These are phyloP conservation scores for Typhlichthys subterraneus DNA, from an alignment of 2,797 vertebrate species.

Conservation along the genomic window DNA sequence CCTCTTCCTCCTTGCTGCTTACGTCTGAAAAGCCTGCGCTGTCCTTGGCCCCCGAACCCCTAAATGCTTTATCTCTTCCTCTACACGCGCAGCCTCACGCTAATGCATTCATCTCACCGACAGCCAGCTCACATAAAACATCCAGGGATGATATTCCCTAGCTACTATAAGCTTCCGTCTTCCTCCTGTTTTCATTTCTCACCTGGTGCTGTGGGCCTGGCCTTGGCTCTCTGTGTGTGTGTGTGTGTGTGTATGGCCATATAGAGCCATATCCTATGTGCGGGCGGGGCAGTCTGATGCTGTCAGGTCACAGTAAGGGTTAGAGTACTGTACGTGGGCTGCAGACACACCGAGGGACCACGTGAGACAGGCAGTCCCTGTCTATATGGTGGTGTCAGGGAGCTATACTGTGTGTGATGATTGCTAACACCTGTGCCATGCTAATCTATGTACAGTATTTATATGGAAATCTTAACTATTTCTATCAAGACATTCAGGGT, in stretches of 20 bases:
- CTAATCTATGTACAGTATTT: no score
- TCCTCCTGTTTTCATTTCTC: conserved; percentile 25
- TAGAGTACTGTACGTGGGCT: conserved; percentile 51
- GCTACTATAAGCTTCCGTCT: background rate
- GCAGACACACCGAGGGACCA: conserved; percentile 38
- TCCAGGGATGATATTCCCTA: background rate
- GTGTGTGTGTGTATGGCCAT: conserved; percentile 52
- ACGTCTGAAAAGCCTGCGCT: background rate
- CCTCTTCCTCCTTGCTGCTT: background rate
- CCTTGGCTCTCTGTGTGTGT: conserved; percentile 30
- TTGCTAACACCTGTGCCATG: conserved; percentile 12
- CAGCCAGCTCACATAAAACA: background rate
- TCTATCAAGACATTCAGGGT: conserved; percentile 18
- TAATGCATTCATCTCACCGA: background rate
- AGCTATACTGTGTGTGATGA: conserved; percentile 15
- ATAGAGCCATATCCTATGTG: conserved; percentile 67
- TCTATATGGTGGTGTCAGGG: conserved; percentile 60
- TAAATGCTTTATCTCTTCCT: background rate
- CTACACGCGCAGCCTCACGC: background rate
- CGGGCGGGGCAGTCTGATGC: conserved; percentile 33
- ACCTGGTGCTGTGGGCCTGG: conserved; percentile 12
- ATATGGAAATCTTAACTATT: no score
- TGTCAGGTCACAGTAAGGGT: conserved; percentile 49
- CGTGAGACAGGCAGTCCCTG: conserved; percentile 59
- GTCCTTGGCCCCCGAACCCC: background rate